phyloP scores from a whole-genome alignment of 2,797 vertebrate genomes.

The Champsocephalus gunnari region DNA sequence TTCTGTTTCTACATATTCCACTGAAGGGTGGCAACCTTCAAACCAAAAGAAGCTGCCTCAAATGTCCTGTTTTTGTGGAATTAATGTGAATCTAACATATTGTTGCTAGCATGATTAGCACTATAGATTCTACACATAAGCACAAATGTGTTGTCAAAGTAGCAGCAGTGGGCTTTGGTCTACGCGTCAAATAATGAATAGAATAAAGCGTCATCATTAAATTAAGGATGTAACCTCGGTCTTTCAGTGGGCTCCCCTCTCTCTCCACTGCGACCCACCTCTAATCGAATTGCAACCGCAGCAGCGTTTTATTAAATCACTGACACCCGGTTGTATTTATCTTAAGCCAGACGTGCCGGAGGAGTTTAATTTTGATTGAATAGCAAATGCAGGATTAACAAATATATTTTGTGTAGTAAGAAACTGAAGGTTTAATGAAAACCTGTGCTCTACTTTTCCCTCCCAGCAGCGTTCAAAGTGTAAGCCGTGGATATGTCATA shows the following conservation, averaged over 20 bases:
- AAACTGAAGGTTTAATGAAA: conserved; percentile 38
- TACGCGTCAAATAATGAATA: conserved; percentile 52
- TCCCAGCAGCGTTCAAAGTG: conserved; percentile 20
- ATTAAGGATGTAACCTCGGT: conserved; percentile 47
- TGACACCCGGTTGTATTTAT: conserved; percentile 46
- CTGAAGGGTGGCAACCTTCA: background rate
- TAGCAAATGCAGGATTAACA: background rate
- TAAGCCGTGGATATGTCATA: conserved; percentile 29
- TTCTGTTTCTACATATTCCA: conserved; percentile 8
- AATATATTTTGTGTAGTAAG: background rate
- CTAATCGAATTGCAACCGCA: conserved; percentile 47
- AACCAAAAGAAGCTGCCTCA: background rate
- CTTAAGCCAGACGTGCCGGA: conserved; percentile 42
- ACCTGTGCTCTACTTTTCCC: background rate
- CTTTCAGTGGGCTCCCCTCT: conserved; percentile 24
- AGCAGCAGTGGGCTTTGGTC: conserved; percentile 22
- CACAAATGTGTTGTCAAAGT: conserved; percentile 41
- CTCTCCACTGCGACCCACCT: conserved; percentile 37
- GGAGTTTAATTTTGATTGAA: conserved; percentile 33
- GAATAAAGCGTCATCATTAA: conserved; percentile 63
- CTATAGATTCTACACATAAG: conserved; percentile 14
- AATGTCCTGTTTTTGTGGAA: conserved; percentile 30
- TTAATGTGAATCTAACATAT: conserved; percentile 11
- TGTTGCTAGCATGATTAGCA: conserved; percentile 6
- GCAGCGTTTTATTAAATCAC: conserved; percentile 63